Percentiles rank a stretch among this genome's conserved stretches.
Evolutionary conservation across 2,888 invertebrate genomes (phyloP).

Genomic region (Epinotia bilunana): DNA sequence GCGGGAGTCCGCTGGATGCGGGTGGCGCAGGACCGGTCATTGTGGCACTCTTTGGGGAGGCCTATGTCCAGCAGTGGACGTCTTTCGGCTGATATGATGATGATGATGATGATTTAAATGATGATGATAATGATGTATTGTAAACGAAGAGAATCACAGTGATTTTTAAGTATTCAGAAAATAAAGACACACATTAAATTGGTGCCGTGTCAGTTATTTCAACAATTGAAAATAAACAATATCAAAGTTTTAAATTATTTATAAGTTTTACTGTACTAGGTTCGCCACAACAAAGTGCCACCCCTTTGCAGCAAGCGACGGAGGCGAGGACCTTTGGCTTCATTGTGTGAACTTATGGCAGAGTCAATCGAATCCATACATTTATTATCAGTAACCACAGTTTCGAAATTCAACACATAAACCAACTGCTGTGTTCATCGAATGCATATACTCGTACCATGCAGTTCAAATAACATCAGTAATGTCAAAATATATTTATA

Average conservation of each 20-base stretch:
- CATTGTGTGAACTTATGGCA: neutral
- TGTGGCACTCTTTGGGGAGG: too few species aligned
- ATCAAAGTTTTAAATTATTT: too few species aligned
- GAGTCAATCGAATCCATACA: conserved; percentile 1
- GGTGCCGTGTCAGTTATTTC: neutral
- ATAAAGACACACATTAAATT: neutral
- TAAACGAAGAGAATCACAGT: neutral
- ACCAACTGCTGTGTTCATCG: neutral
- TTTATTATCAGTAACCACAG: neutral
- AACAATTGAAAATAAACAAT: neutral
- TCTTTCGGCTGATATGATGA: too few species aligned
- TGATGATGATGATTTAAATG: too few species aligned
- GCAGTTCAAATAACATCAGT: too few species aligned
- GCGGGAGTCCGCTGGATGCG: too few species aligned
- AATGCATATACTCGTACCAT: neutral
- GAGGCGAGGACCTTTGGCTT: conserved; percentile 18
- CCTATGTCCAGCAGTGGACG: too few species aligned
- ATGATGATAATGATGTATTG: too few species aligned
- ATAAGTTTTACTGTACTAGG: neutral
- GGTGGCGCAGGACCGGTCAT: too few species aligned
- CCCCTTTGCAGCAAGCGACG: conserved; percentile 7
- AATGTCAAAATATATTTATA: too few species aligned
- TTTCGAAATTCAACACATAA: neutral
- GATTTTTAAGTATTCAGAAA: neutral
- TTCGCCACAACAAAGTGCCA: conserved; percentile 2